These are phyloP conservation scores for Myopa testacea DNA, from an alignment of 2,888 invertebrate genomes.

Conservation along the genomic window DNA sequence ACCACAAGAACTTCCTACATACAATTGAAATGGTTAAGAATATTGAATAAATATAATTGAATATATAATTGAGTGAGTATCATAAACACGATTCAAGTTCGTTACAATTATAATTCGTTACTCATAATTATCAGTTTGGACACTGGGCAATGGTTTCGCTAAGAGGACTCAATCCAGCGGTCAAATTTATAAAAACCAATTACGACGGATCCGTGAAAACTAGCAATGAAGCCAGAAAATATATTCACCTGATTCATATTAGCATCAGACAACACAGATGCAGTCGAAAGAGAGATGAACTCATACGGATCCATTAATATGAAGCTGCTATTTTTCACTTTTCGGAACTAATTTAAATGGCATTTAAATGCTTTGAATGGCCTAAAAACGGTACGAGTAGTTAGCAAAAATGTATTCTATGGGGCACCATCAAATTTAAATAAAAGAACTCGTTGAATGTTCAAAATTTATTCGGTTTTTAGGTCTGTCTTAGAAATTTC, in stretches of 20 bases:
- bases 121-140: background rate
- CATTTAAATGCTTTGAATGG: background rate
- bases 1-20: too few relatives aligned
- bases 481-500: background rate
- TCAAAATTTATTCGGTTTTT: background rate
- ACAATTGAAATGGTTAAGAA: too few relatives aligned
- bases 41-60: too few relatives aligned
- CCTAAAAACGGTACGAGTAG: background rate
- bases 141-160: background rate
- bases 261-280: too few relatives aligned
- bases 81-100: background rate
- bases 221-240: conserved; percentile 9
- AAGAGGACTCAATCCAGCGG: background rate
- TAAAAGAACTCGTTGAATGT: background rate
- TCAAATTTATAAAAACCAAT: conserved; percentile 2
- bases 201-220: conserved; percentile 33
- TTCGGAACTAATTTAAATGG: too few relatives aligned
- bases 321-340: too few relatives aligned
- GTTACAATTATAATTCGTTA: conserved; percentile 12
- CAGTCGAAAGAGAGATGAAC: too few relatives aligned
- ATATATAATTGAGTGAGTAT: too few relatives aligned
- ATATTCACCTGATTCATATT: background rate
- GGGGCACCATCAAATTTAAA: background rate
- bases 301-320: too few relatives aligned
- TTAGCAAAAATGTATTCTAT: background rate